phyloP scores from a whole-genome alignment of 2,113 vertebrate genomes.

The Pandion haliaetus region DNA sequence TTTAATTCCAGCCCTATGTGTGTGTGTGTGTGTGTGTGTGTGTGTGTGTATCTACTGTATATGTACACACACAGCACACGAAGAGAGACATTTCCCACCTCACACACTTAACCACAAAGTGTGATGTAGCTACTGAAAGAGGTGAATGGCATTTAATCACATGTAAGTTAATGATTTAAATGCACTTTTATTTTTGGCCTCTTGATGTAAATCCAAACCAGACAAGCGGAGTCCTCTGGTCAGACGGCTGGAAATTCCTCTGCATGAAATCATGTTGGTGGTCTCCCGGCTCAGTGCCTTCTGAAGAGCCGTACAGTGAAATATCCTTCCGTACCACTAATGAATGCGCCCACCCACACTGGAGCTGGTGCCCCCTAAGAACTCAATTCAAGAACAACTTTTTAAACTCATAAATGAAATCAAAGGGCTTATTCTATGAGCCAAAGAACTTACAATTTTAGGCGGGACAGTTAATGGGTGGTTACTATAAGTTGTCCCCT shows the following conservation, averaged over 20 bases:
- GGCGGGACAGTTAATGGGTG: neutral
- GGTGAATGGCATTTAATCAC: constrained; percentile 55
- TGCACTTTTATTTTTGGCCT: constrained; percentile 62
- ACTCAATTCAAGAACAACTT: constrained; percentile 65
- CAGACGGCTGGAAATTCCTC: constrained; percentile 78
- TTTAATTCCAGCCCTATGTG: neutral
- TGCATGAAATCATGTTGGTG: constrained; percentile 71
- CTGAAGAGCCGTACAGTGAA: constrained; percentile 62
- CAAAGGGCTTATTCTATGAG: constrained; percentile 64
- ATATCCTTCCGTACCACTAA: constrained; percentile 68
- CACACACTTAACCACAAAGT: constrained; percentile 4
- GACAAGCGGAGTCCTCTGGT: constrained; percentile 71
- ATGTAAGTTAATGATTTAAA: constrained; percentile 67
- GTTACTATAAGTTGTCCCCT: neutral
- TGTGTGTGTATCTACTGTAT: neutral
- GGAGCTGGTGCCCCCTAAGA: constrained; percentile 58
- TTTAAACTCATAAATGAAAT: constrained; percentile 58
- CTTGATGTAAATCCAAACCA: constrained; percentile 72
- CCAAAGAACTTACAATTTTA: constrained; percentile 34
- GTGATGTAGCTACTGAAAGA: constrained; percentile 36
- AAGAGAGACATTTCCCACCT: constrained; percentile 44
- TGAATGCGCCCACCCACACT: constrained; percentile 79
- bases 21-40: neutral
- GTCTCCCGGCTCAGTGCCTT: constrained; percentile 61
- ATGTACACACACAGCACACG: neutral